Percentiles rank a stretch among this genome's conserved stretches.
These are phyloP conservation scores for Ctenoplectra terminalis DNA, from an alignment of 1,140 invertebrate genomes.

Conservation along the genomic window DNA sequence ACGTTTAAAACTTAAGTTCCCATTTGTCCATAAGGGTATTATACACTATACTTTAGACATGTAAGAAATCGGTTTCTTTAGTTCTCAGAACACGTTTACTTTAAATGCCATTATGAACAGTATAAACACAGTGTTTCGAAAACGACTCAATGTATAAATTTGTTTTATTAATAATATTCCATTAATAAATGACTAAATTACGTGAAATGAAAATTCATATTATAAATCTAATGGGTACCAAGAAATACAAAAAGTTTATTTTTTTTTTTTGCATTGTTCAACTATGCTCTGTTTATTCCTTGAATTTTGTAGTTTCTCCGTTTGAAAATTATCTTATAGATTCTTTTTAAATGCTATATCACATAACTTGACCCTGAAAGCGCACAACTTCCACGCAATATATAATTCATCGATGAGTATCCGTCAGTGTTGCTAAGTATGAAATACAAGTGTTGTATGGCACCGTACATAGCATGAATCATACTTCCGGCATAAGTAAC, in stretches of 20 bases:
- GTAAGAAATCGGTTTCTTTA: not conserved
- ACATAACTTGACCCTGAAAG: constrained; percentile 1
- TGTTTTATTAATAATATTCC: constrained; percentile 28
- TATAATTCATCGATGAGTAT: constrained; percentile 7
- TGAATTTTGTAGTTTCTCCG: constrained; percentile 2
- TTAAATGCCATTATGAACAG: not conserved
- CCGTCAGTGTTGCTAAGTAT: not conserved
- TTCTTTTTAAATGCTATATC: constrained; percentile 22
- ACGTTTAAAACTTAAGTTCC: not conserved
- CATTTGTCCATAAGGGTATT: constrained; percentile 16
- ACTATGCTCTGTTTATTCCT: constrained; percentile 23
- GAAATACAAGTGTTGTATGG: not conserved
- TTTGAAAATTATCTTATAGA: constrained; percentile 8
- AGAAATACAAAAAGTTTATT: not conserved
- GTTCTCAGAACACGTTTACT: constrained; percentile 7
- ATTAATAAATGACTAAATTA: constrained; percentile 30
- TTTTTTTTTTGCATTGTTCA: constrained; percentile 15
- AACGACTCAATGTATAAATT: constrained; percentile 28
- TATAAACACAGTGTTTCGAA: constrained; percentile 1
- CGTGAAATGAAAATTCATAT: not conserved
- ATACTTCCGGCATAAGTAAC: not conserved
- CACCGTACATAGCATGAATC: not conserved
- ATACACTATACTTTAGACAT: constrained; percentile 11
- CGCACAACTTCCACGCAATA: not conserved
- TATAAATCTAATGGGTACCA: not conserved